Base-by-base conservation (phyloP, 2,113 vertebrate species). In the Dasyurus viverrinus region DNA sequence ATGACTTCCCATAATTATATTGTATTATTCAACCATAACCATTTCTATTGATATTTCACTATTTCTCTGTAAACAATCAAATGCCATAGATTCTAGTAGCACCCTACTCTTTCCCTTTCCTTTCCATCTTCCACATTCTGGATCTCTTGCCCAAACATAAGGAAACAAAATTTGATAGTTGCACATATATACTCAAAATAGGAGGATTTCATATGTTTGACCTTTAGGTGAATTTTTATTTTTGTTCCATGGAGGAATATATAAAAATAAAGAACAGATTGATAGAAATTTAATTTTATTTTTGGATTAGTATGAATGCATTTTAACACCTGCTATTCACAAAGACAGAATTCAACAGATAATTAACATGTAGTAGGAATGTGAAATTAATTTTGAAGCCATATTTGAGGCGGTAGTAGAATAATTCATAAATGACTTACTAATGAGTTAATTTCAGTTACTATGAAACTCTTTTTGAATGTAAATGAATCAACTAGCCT, bases 261-360 rank as follows among this genome's bases (percentile, higher is more conserved):
- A 84, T 52, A 97, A 84, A 93, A 96, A 54, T 16, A 23, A 92
- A 93, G 5, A 0, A 89, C 42, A 94, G 42, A 54, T 22, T 93
- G 47, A 93, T 89, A 57, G n/a, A 90, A 57, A 90, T 92, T 89
- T 96, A 91, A 90, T 53, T 94, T 54, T 57, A 90, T 91, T 93
- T 94, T 12, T 96, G 93, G 36, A 53, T 22, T 0, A 91, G 7
- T 95, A 30, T 94, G 55, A 89, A 94, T 95, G 47, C 8, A 84
- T 96, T 98, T 97, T 92, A 57, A 94, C 46, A 92, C 48, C 47
- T 97, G n/a, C 68, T 98, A 5, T 90, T 98, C 91, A 92, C 50
- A 57, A 96, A 93, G 54, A 52, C 4, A 91, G 76, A 94, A 25
- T 97, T 97, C 68, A 96, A 27, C 54, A 94, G 57, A 55, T 96